These are phyloP conservation scores for Labrus mixtus DNA, from an alignment of 2,113 vertebrate genomes.

Conservation along the genomic window DNA sequence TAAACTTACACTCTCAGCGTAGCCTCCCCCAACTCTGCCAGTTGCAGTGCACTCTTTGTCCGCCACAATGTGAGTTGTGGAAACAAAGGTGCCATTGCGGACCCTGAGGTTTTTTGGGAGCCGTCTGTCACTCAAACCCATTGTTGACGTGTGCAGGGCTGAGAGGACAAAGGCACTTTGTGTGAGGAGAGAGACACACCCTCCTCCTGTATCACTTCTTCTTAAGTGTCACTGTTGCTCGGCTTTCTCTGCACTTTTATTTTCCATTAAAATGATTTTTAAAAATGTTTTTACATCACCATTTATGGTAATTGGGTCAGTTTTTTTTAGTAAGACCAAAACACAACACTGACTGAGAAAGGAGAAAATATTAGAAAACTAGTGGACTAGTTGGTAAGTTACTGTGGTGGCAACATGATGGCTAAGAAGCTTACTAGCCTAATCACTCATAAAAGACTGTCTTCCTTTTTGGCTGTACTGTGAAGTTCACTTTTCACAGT, in stretches of 20 bases:
- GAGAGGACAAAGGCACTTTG: constrained; percentile 74
- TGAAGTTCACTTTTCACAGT: too few relatives aligned
- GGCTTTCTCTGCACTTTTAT: constrained; percentile 15
- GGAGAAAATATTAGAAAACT: too few relatives aligned
- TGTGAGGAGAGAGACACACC: constrained; percentile 66
- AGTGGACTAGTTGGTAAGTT: too few relatives aligned
- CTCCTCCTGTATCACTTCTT: constrained; percentile 53
- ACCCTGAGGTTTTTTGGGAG: constrained; percentile 73
- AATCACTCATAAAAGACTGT: too few relatives aligned
- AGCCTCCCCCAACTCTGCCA: constrained; percentile 57
- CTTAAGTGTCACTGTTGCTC: constrained; percentile 31
- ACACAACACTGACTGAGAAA: too few relatives aligned
- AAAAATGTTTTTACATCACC: too few relatives aligned
- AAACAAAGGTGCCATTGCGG: constrained; percentile 82
- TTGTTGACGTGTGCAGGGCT: constrained; percentile 77
- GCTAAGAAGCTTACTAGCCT: too few relatives aligned
- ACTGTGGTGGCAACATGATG: too few relatives aligned
- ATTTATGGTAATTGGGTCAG: too few relatives aligned
- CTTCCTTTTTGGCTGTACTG: too few relatives aligned
- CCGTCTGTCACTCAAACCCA: constrained; percentile 77
- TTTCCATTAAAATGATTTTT: too few relatives aligned
- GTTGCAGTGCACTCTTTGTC: constrained; percentile 76
- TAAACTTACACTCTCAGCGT: constrained; percentile 65
- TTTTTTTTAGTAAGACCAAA: too few relatives aligned
- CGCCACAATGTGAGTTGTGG: constrained; percentile 72